Percentiles rank a stretch among this genome's conserved stretches.
Conservation (phyloP, 2,797 vertebrate genomes). For the Anas capensis region DNA sequence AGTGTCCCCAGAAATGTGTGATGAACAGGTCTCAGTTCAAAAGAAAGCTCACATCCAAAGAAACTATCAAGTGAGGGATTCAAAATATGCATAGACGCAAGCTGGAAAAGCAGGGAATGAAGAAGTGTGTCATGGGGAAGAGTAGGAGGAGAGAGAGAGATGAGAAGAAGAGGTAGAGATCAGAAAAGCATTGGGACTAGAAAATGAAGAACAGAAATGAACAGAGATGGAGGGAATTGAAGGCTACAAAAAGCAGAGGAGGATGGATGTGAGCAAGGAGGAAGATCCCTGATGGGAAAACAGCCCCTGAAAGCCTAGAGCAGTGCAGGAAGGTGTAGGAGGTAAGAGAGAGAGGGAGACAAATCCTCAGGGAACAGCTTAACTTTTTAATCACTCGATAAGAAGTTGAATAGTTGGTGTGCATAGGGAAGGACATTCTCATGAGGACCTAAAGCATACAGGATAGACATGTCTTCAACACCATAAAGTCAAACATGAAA, state of each 20-base stretch:
- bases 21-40: fast-evolving
- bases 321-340: not conserved
- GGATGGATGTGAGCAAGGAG: fast-evolving
- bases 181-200: not conserved
- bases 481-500: not conserved
- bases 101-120: not conserved
- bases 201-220: not conserved
- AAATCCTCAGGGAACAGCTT: not conserved
- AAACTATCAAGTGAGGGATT: not conserved
- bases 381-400: not conserved
- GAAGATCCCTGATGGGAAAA: not conserved
- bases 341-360: not conserved
- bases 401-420: not conserved
- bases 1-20: not conserved
- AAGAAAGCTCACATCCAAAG: not conserved
- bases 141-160: not conserved
- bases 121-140: fast-evolving
- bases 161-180: not conserved
- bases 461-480: not conserved
- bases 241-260: not conserved
- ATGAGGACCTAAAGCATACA: fast-evolving
- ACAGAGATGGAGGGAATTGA: not conserved
- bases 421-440: not conserved
- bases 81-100: not conserved
- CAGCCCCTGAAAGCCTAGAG: not conserved